phyloP scores from a whole-genome alignment of 2,888 invertebrate genomes.

The Pilophorus perplexus region DNA sequence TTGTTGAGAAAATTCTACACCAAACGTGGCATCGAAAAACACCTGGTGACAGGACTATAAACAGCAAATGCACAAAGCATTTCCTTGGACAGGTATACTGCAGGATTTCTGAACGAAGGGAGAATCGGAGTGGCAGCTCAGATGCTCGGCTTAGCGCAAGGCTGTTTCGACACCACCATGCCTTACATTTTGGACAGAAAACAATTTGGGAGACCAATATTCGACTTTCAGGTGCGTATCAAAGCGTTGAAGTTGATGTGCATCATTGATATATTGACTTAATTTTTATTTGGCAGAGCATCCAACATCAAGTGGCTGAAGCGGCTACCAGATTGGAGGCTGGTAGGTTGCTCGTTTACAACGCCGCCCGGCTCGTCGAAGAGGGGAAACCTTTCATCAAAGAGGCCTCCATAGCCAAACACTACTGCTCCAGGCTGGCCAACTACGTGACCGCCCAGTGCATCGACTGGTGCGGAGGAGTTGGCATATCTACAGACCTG shows the following conservation, averaged over 20 bases:
- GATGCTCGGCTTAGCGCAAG: conserved; percentile 93
- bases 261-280: too few relatives aligned
- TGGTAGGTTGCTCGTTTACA: conserved; percentile 86
- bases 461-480: conserved; percentile 97
- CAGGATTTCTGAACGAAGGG: conserved; percentile 92
- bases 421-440: conserved; percentile 84
- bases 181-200: conserved; percentile 90
- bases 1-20: too few relatives aligned
- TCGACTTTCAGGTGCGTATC: conserved; percentile 76
- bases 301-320: conserved; percentile 93
- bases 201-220: conserved; percentile 88
- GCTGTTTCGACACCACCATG: conserved; percentile 88
- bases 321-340: conserved; percentile 85
- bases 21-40: too few relatives aligned
- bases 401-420: conserved; percentile 96
- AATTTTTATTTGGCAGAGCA: conserved; percentile 64
- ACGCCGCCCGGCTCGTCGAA: conserved; percentile 88
- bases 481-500: conserved; percentile 92
- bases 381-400: conserved; percentile 79
- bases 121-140: conserved; percentile 84
- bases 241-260: too few relatives aligned
- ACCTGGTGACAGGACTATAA: too few relatives aligned
- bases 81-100: conserved; percentile 80
- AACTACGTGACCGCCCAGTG: conserved; percentile 85
- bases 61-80: too few relatives aligned